These are phyloP conservation scores for Dysmachus trigonus DNA, from an alignment of 2,888 invertebrate genomes.

Conservation along the genomic window DNA sequence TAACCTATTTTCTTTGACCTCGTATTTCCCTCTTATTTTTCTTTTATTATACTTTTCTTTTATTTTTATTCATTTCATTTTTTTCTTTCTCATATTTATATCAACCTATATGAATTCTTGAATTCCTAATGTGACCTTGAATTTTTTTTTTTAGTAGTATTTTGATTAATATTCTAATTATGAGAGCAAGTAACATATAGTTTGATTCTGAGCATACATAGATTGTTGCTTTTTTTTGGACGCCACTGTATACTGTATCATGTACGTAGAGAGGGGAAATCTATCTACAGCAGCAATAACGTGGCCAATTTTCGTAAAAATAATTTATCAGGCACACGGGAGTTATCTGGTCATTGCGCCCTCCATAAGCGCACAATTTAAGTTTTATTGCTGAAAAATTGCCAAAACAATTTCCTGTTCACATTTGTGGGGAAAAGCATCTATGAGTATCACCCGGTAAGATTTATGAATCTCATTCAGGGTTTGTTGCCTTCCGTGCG, in stretches of 20 bases:
- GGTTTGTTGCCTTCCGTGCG: not conserved
- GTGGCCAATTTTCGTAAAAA: not conserved
- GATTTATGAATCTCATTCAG: not conserved
- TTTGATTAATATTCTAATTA: too few relatives aligned
- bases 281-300: not conserved
- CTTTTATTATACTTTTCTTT: too few relatives aligned
- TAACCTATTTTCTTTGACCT: too few relatives aligned
- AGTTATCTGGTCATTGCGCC: slow-evolving; percentile 2
- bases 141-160: too few relatives aligned
- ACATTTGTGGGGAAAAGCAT: not conserved
- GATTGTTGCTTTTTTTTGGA: not conserved
- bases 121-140: too few relatives aligned
- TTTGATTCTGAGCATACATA: too few relatives aligned
- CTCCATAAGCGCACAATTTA: not conserved
- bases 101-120: too few relatives aligned
- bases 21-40: too few relatives aligned
- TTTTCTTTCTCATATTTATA: too few relatives aligned
- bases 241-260: not conserved
- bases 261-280: too few relatives aligned
- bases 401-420: slow-evolving; percentile 15
- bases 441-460: slow-evolving; percentile 12
- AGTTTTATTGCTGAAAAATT: slow-evolving; percentile 7
- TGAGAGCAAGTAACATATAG: too few relatives aligned
- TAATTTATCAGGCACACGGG: not conserved
- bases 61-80: too few relatives aligned